Percentiles rank a stretch among this genome's conserved stretches.
These are phyloP conservation scores for Piezodorus guildinii DNA, from an alignment of 1,140 invertebrate species.

Conservation along the genomic window DNA sequence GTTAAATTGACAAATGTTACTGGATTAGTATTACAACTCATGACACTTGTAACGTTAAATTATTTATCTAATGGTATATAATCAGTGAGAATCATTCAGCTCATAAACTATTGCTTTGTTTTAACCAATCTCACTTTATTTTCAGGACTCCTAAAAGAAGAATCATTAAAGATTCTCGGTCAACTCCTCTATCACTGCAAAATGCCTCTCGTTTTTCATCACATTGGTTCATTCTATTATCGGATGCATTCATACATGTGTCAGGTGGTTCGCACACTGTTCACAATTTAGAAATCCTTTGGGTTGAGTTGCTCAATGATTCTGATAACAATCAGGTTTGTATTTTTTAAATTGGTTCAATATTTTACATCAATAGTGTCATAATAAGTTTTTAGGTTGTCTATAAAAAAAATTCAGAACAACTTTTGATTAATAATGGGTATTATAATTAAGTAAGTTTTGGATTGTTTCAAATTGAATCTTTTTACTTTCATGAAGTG, in stretches of 20 bases:
- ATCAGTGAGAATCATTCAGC: too few species aligned
- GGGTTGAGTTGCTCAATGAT: slow-evolving; percentile 54
- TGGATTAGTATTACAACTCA: too few species aligned
- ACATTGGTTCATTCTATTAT: slow-evolving; percentile 65
- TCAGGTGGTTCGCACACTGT: slow-evolving; percentile 46
- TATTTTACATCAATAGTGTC: too few species aligned
- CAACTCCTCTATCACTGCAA: slow-evolving; percentile 51
- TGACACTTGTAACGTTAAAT: too few species aligned
- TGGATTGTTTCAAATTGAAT: too few species aligned
- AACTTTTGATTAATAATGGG: too few species aligned
- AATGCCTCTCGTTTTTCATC: slow-evolving; percentile 54
- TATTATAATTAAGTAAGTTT: too few species aligned
- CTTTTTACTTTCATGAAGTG: too few species aligned
- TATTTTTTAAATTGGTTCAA: background rate
- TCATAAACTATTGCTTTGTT: background rate
- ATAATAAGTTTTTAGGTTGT: too few species aligned
- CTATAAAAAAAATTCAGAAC: too few species aligned
- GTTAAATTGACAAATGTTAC: too few species aligned
- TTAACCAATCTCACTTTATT: background rate
- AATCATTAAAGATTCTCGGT: slow-evolving; percentile 62
- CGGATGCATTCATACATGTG: slow-evolving; percentile 60
- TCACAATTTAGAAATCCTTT: slow-evolving; percentile 60
- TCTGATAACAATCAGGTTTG: slow-evolving; percentile 40
- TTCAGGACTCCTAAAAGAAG: slow-evolving; percentile 50
- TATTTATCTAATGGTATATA: too few species aligned